Conservation (phyloP, 2,113 vertebrate genomes). For the Lonchura striata region DNA sequence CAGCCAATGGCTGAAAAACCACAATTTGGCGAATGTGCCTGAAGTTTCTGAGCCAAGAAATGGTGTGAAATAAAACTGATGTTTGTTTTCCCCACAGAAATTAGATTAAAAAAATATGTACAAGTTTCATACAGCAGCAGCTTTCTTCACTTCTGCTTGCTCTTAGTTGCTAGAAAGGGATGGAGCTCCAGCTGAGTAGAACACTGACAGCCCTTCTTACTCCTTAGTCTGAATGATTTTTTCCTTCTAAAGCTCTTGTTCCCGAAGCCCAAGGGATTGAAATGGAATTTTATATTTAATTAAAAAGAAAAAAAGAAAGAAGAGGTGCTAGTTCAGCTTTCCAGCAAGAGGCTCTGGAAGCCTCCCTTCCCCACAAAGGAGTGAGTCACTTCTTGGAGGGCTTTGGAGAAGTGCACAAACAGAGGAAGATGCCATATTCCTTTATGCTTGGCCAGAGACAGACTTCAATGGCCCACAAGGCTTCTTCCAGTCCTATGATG, state of each 20-base stretch:
- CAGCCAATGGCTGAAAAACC: constrained; percentile 54
- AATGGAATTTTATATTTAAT: neutral
- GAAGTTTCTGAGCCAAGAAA: constrained; percentile 46
- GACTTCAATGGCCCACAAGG: neutral
- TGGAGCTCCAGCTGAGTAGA: neutral
- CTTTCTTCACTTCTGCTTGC: constrained; percentile 51
- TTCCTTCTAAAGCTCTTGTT: neutral
- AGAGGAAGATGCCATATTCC: neutral
- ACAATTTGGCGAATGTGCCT: constrained; percentile 37
- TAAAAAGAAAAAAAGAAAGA: neutral
- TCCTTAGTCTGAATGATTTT: neutral
- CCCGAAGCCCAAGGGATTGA: neutral
- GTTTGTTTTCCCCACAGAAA: constrained; percentile 61
- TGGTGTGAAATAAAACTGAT: constrained; percentile 65
- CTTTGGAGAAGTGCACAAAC: neutral
- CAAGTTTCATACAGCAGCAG: constrained; percentile 44
- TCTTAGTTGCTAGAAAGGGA: constrained; percentile 50
- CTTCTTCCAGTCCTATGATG: neutral
- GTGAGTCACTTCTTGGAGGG: constrained; percentile 17
- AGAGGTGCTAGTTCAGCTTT: constrained; percentile 13
- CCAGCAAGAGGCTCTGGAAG: constrained; percentile 9
- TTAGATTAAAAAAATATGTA: constrained; percentile 63
- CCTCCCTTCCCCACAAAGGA: neutral
- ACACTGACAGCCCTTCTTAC: neutral
- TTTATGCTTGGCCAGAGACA: neutral